Evolutionary conservation across 2,113 vertebrate genomes (phyloP), one percentile per base, ranked within the genome.

Genomic region (Limnothrissa miodon): DNA sequence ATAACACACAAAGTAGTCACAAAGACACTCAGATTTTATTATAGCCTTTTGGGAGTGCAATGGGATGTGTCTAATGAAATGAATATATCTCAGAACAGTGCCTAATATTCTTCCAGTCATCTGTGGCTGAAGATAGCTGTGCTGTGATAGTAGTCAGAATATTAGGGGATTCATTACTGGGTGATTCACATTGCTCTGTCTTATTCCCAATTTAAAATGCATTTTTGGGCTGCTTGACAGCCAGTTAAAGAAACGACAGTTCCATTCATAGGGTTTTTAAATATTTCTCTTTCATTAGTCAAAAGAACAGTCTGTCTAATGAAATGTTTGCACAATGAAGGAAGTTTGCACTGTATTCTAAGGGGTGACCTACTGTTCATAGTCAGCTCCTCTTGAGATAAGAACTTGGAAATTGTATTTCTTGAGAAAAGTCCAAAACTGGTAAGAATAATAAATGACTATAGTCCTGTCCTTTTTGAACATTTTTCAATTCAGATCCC

Each of bases 51-150:
- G 29, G 25, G 66, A 33, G 66, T 13, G 66, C 13, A 66, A 66
- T 66, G 9, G n/a, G 59, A 29, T 66, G 90, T 91, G 86, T 90
- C 90, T 90, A 93, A 93, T 93, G 87, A 92, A 92, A 89, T 85
- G 88, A 93, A 92, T 81, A 83, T 91, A 93, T 93, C 90, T 90
- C 39, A 74, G 85, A 85, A 86, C 83, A 74, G 66, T 15, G 29
- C 66, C 66, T 74, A 29, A 36, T 74, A 33, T 74, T 29, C 66
- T 33, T 74, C 66, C 66, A 15, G 0, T 74, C 29, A 4, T 23
- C 51, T 56, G 51, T 56, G 21, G 66, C 13, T 3, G 66, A 21
- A 36, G 29, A 39, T 36, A 4, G 66, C 78, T 85, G 66, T 83
- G 66, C 66, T 74, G 66, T 74, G 29, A 74, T 36, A 33, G 66